Evolutionary conservation across 2,113 vertebrate genomes (phyloP).

Genomic region (Guaruba guarouba): DNA sequence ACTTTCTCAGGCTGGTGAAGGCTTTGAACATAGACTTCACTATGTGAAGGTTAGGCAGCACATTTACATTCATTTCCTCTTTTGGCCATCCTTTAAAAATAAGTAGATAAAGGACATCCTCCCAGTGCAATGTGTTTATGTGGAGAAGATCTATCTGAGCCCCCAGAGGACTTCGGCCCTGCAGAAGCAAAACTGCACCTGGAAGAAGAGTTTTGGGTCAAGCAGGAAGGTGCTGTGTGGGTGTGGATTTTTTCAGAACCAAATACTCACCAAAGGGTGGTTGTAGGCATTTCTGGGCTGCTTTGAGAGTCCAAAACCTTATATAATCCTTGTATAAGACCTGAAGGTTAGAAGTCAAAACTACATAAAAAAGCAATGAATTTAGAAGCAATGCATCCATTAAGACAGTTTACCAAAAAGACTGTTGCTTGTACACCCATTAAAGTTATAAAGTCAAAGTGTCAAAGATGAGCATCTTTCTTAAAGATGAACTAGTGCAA

Average conservation of each 20-base stretch:
- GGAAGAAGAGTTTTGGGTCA: background rate
- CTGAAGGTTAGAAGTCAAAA: background rate
- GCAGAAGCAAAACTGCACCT: background rate
- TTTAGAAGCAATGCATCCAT: background rate
- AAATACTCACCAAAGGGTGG: background rate
- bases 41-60: background rate
- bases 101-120: background rate
- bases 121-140: background rate
- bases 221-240: background rate
- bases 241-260: background rate
- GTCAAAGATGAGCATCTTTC: background rate
- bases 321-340: background rate
- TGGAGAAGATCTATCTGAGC: background rate
- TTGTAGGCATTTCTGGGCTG: background rate
- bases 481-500: background rate
- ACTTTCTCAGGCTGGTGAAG: background rate
- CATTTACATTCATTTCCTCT: background rate
- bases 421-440: background rate
- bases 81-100: background rate
- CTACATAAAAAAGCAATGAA: background rate
- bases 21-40: background rate
- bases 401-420: background rate
- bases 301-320: background rate
- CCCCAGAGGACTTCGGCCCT: background rate
- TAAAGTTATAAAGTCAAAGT: background rate